Evolutionary conservation across 2,888 invertebrate genomes (phyloP).

Genomic region (Nezara viridula): DNA sequence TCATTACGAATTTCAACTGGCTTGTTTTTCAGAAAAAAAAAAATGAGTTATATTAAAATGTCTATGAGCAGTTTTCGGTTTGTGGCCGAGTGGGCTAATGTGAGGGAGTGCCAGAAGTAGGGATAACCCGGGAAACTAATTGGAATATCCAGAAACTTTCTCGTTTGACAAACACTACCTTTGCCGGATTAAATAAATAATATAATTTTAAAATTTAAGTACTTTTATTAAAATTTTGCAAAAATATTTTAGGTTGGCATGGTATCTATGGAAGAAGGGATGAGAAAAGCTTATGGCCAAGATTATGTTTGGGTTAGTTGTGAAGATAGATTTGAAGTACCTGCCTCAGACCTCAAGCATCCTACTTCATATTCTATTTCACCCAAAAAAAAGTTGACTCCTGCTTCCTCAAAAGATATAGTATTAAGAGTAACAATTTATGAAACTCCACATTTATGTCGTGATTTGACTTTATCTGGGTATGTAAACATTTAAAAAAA

Average conservation of each 20-base stretch:
- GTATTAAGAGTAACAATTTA: constrained; percentile 10
- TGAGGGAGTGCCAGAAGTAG: no score
- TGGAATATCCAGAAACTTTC: no score
- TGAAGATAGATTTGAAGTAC: constrained; percentile 34
- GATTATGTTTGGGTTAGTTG: constrained; percentile 35
- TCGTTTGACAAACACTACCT: no score
- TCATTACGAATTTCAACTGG: no score
- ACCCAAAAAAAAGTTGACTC: not conserved
- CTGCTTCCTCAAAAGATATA: not conserved
- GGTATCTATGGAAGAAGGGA: constrained; percentile 32
- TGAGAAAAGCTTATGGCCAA: constrained; percentile 40
- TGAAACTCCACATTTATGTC: constrained; percentile 16
- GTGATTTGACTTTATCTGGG: constrained; percentile 24
- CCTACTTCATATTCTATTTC: not conserved
- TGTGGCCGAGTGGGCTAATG: no score
- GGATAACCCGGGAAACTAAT: no score
- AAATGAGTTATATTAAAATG: no score
- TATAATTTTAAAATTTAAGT: not conserved
- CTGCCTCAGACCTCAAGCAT: not conserved
- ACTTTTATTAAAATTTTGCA: not conserved
- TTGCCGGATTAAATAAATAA: no score
- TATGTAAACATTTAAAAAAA: not conserved
- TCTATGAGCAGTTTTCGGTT: no score
- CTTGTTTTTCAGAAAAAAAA: no score
- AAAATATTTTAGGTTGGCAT: not conserved